A percentile compares a stretch with the other conserved stretches of the same genome.
phyloP scores from a whole-genome alignment of 1,140 invertebrate genomes.

The Rhysida immarginata region DNA sequence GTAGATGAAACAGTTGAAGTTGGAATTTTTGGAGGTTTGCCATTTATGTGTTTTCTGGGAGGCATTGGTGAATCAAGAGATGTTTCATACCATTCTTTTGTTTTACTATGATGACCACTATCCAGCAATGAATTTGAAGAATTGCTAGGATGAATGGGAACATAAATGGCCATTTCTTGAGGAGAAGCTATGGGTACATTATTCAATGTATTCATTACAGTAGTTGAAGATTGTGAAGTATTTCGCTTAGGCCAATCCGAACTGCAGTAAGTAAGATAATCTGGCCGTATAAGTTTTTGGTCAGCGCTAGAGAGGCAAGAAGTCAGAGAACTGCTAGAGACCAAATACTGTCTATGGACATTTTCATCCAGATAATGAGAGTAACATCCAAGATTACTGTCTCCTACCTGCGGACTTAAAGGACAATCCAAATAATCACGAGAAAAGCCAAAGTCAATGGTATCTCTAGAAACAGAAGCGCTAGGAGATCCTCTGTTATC shows the following conservation, averaged over 20 bases:
- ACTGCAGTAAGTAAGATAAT: neutral
- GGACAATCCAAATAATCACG: slow-evolving; percentile 4
- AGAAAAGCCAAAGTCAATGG: neutral
- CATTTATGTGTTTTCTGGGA: slow-evolving; percentile 7
- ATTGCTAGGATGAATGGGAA: too few relatives aligned
- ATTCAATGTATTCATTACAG: neutral
- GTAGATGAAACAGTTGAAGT: slow-evolving; percentile 11
- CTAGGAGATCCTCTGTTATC: neutral
- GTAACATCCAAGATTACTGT: neutral
- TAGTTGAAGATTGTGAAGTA: neutral
- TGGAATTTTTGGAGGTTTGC: slow-evolving; percentile 1
- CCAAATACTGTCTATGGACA: neutral
- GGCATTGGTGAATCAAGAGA: slow-evolving; percentile 41
- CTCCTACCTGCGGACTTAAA: neutral
- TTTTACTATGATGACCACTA: slow-evolving; percentile 16
- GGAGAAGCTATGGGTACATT: neutral
- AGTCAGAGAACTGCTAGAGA: neutral
- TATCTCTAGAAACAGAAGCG: neutral
- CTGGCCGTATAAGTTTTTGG: neutral
- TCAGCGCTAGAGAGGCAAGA: too few relatives aligned
- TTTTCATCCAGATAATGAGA: neutral
- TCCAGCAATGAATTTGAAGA: neutral
- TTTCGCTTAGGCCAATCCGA: neutral
- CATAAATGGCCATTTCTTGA: neutral
- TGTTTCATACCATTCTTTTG: slow-evolving; percentile 59